Conservation (phyloP, 2,888 invertebrate species). For the Lasioglossum vierecki region DNA sequence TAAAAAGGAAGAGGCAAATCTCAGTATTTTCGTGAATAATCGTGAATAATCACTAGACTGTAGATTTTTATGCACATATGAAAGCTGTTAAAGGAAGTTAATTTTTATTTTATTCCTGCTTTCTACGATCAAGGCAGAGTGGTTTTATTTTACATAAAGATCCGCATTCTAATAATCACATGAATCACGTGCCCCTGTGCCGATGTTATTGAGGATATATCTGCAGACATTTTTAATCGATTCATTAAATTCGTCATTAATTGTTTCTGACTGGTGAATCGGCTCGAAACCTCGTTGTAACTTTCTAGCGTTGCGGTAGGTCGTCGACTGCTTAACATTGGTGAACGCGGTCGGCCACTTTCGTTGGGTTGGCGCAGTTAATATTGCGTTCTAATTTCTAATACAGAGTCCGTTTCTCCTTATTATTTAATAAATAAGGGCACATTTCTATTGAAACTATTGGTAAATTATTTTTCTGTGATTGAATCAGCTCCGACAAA, state of each 20-base stretch:
- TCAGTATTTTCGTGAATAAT: no score
- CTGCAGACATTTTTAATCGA: neutral
- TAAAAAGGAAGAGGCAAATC: no score
- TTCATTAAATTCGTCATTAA: constrained; percentile 29
- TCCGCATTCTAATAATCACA: neutral
- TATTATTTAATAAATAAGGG: neutral
- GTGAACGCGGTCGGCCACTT: constrained; percentile 24
- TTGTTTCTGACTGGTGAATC: constrained; percentile 8
- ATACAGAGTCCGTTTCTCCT: neutral
- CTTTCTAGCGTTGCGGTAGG: constrained; percentile 52
- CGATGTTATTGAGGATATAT: neutral
- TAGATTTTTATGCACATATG: no score
- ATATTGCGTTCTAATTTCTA: neutral
- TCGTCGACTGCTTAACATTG: constrained; percentile 44
- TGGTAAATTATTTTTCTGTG: no score
- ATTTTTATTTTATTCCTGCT: no score
- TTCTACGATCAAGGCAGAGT: no score
- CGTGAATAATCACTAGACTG: no score
- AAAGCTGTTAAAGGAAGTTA: no score
- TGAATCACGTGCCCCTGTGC: neutral
- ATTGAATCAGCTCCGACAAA: neutral
- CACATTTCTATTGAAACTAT: neutral
- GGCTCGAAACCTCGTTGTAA: neutral
- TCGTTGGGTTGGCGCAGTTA: neutral
- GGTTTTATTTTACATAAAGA: no score